phyloP scores from a whole-genome alignment of 2,888 invertebrate species.

The Thalpophila matura region DNA sequence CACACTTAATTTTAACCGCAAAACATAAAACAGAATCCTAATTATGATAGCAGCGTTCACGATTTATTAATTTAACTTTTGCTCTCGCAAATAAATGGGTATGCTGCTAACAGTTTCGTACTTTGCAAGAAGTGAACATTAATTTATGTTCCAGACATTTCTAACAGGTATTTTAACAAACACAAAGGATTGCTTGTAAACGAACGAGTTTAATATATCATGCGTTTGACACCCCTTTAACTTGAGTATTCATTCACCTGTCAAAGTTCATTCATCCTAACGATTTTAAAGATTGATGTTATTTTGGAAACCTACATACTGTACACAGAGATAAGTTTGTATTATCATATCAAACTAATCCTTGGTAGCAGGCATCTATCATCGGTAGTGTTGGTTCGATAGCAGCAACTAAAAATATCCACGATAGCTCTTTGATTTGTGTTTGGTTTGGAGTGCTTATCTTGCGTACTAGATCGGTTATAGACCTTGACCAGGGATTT shows the following conservation, averaged over 20 bases:
- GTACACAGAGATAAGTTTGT: slow-evolving; percentile 20
- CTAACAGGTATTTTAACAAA: slow-evolving; percentile 54
- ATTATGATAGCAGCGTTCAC: slow-evolving; percentile 30
- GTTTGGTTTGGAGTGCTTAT: slow-evolving; percentile 49
- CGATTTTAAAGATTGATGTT: slow-evolving; percentile 59
- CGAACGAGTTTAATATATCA: slow-evolving; percentile 56
- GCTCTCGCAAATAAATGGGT: slow-evolving; percentile 35
- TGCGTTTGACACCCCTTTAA: slow-evolving; percentile 63
- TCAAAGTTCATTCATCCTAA: slow-evolving; percentile 67
- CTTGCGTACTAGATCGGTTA: slow-evolving; percentile 38
- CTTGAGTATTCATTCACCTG: slow-evolving; percentile 66
- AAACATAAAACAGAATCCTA: slow-evolving; percentile 32
- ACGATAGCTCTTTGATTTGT: slow-evolving; percentile 43
- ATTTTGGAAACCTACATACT: slow-evolving; percentile 38
- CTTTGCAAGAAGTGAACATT: slow-evolving; percentile 41
- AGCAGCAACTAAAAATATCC: slow-evolving; percentile 43
- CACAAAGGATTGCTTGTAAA: slow-evolving; percentile 47
- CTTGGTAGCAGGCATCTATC: slow-evolving; percentile 37
- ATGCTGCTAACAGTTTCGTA: slow-evolving; percentile 26
- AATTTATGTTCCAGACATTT: slow-evolving; percentile 37
- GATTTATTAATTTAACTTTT: slow-evolving; percentile 52
- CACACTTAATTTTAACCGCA: slow-evolving; percentile 31
- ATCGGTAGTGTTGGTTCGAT: slow-evolving; percentile 23
- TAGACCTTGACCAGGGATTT: slow-evolving; percentile 46
- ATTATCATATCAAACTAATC: slow-evolving; percentile 30